Base-by-base conservation (phyloP, 2,888 invertebrate species). In the Agrilus mali region DNA sequence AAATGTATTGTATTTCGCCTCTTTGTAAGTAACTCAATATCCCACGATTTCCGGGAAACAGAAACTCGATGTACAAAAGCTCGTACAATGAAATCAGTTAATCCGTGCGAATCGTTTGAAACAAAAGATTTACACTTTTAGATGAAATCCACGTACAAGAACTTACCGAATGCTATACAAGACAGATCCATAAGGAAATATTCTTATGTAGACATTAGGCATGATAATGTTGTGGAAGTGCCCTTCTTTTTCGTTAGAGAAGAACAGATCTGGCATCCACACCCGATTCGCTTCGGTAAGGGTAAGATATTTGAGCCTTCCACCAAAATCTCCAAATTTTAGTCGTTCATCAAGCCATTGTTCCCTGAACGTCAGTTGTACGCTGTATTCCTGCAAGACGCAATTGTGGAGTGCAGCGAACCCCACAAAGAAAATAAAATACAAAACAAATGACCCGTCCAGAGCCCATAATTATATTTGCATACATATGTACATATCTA, bases 231-330 rank as follows among this genome's bases (percentile, higher is more conserved):
- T 88, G 73, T 95, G 94, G 66, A 95, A 88, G 66, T 94, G 94
- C 42, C 95, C 96, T 64, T 92, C 90, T 68, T 96, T 96, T 72
- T 96, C 96, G 64, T 96, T 96, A 44, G 93, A 87, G 72, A 95
- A 95, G 77, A 95, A 96, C 55, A 95, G 74, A 73, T 97, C 96
- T 32, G 96, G 96, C 86, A 95, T 94, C 96, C 96, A 97, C 45
- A 96, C 90, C 56, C 90, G 80, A 70, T 87, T 88, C 43, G 93
- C 88, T 69, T 95, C 94, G 43, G 94, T 90, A 61, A 94, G 73
- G 44, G 93, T 92, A 52, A 93, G 75, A 73, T 93, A 93, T 68
- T 88, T 89, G 47, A 92, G 77, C 56, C 84, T 82, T 60, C 89
- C 90, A 69, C 82, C 82, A 58, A 84, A 82, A 70, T 90, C 88